A percentile compares a stretch with the other conserved stretches of the same genome.
Evolutionary conservation across 2,797 vertebrate species (phyloP).

Genomic region (Cephalopachus bancanus): DNA sequence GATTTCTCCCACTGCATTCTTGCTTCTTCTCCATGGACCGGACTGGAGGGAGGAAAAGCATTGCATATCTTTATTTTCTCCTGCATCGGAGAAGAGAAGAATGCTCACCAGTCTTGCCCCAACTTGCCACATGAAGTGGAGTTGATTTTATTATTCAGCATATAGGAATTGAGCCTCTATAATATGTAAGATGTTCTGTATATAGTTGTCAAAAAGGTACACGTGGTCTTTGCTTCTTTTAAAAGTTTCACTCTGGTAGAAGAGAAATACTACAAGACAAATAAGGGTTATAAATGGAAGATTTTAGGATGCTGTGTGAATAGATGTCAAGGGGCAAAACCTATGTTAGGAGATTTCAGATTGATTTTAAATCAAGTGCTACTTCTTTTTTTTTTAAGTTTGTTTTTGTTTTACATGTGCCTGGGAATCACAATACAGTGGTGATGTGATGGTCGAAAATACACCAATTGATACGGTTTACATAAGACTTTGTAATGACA

Average conservation of each 20-base stretch:
- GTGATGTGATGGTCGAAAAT: neutral
- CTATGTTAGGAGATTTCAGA: neutral
- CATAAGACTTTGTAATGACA: constrained; percentile 24
- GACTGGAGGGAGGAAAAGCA: neutral
- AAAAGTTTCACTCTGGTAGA: constrained; percentile 15
- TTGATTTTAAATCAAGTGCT: neutral
- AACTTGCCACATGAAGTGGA: neutral
- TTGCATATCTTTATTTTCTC: constrained; percentile 29
- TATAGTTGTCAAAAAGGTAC: neutral
- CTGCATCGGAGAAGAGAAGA: constrained; percentile 1
- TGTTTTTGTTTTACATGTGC: neutral
- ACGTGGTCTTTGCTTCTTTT: neutral
- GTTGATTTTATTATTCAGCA: neutral
- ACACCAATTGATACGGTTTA: neutral
- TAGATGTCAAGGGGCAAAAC: neutral
- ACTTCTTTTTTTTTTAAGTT: neutral
- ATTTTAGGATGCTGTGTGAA: neutral
- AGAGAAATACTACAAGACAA: neutral
- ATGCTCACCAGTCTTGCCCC: neutral
- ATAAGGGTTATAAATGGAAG: neutral
- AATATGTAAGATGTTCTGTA: neutral
- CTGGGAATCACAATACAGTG: neutral
- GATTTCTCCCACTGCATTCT: neutral
- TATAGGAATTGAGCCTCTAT: neutral
- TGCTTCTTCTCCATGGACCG: neutral